Percentiles rank a stretch among this genome's conserved stretches.
Evolutionary conservation across 2,113 vertebrate genomes (phyloP).

Genomic region (Albula goreensis): DNA sequence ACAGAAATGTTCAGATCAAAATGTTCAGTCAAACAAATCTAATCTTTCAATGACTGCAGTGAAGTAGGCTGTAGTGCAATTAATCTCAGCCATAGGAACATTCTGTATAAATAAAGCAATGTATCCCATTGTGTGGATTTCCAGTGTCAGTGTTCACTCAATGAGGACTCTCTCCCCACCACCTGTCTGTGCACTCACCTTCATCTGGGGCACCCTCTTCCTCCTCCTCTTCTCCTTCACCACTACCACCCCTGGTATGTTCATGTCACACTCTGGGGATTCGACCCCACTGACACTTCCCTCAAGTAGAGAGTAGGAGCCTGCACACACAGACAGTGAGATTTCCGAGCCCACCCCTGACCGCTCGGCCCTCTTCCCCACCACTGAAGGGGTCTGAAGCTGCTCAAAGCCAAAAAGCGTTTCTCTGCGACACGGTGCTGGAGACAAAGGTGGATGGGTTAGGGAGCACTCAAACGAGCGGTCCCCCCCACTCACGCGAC

Average conservation of each 20-base stretch:
- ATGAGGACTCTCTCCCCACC: background rate
- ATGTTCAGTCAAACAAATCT: too few species aligned
- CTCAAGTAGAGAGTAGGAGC: slow-evolving; percentile 52
- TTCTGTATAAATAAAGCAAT: too few species aligned
- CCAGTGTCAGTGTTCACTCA: too few species aligned
- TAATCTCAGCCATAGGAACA: too few species aligned
- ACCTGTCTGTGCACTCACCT: slow-evolving; percentile 51
- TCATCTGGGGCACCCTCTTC: slow-evolving; percentile 67
- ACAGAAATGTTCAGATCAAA: too few species aligned
- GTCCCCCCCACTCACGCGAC: slow-evolving; percentile 66
- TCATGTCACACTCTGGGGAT: slow-evolving; percentile 53
- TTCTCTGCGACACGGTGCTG: slow-evolving; percentile 37
- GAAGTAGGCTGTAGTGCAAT: too few species aligned
- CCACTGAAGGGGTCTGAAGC: slow-evolving; percentile 63
- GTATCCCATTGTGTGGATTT: background rate
- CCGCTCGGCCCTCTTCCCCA: slow-evolving; percentile 37
- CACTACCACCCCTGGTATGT: slow-evolving; percentile 78
- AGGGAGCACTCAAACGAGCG: slow-evolving; percentile 50
- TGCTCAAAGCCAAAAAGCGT: slow-evolving; percentile 80
- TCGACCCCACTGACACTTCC: slow-evolving; percentile 35
- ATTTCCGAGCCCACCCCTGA: slow-evolving; percentile 29
- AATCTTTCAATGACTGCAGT: too few species aligned
- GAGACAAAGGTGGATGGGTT: slow-evolving; percentile 30
- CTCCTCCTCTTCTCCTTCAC: slow-evolving; percentile 71
- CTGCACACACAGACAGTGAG: slow-evolving; percentile 27